These are phyloP conservation scores for Chrysolina americana DNA, from an alignment of 2,888 invertebrate genomes.

Conservation along the genomic window DNA sequence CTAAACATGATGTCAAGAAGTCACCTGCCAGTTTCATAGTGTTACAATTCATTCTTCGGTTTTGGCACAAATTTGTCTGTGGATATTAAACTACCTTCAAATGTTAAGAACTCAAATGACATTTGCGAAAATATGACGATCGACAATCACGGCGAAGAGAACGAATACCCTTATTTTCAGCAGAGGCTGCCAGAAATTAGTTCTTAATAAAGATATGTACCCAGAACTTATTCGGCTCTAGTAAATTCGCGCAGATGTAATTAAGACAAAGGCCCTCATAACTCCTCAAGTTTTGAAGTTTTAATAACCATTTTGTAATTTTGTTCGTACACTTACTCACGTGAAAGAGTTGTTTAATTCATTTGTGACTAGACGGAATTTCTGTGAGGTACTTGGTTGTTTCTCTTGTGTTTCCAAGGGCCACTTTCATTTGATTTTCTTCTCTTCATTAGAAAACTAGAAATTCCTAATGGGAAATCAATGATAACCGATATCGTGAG, in stretches of 20 bases:
- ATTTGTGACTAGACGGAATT: slow-evolving; percentile 39
- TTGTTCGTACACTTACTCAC: slow-evolving; percentile 40
- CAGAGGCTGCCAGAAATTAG: slow-evolving; percentile 41
- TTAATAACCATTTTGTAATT: slow-evolving; percentile 50
- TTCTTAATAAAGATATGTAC: slow-evolving; percentile 49
- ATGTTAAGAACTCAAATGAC: too few relatives aligned
- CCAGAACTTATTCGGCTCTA: slow-evolving; percentile 38
- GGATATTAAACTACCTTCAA: too few relatives aligned
- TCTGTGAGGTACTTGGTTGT: background rate
- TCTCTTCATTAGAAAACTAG: too few relatives aligned
- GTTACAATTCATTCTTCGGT: too few relatives aligned
- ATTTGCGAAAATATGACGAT: slow-evolving; percentile 6
- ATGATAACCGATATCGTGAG: too few relatives aligned
- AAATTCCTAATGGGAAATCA: too few relatives aligned
- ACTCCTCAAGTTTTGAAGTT: slow-evolving; percentile 45
- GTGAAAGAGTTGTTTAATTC: slow-evolving; percentile 44
- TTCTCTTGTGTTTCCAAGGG: background rate
- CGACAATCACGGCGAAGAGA: slow-evolving; percentile 24
- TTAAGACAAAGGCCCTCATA: slow-evolving; percentile 45
- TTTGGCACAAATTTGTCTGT: too few relatives aligned
- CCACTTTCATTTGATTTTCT: background rate
- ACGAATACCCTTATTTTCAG: slow-evolving; percentile 41
- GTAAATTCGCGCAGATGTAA: slow-evolving; percentile 45
- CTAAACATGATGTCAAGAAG: too few relatives aligned
- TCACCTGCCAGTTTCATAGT: too few relatives aligned